phyloP scores from a whole-genome alignment of 2,113 vertebrate genomes.

The Papio anubis region DNA sequence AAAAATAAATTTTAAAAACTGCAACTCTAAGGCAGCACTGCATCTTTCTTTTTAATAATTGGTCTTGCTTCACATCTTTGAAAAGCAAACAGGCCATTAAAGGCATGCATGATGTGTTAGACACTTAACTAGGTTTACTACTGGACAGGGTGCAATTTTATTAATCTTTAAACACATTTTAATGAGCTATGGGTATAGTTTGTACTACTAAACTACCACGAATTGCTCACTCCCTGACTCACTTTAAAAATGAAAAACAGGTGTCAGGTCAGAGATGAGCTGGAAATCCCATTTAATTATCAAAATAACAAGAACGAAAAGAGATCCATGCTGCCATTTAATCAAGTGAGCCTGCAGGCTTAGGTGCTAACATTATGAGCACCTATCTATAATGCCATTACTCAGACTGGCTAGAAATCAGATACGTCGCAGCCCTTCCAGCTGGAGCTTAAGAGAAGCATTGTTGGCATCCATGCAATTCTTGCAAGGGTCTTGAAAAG shows the following conservation, averaged over 20 bases:
- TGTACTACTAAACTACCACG: conserved; percentile 35
- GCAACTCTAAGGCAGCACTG: conserved; percentile 57
- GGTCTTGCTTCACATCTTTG: conserved; percentile 31
- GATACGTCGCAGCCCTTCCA: conserved; percentile 42
- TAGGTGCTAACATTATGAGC: conserved; percentile 60
- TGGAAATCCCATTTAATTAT: conserved; percentile 59
- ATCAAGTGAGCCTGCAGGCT: background rate
- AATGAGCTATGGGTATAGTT: conserved; percentile 56
- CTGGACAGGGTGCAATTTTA: conserved; percentile 43
- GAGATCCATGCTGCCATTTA: background rate
- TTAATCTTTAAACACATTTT: conserved; percentile 58
- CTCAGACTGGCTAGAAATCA: conserved; percentile 53
- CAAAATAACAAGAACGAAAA: conserved; percentile 56
- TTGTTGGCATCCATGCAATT: background rate
- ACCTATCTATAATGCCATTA: conserved; percentile 52
- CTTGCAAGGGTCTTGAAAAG: conserved; percentile 26
- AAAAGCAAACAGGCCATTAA: conserved; percentile 42
- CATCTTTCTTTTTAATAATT: conserved; percentile 64
- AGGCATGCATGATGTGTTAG: conserved; percentile 12
- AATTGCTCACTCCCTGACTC: conserved; percentile 23
- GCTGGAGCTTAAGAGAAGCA: conserved; percentile 21
- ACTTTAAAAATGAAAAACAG: conserved; percentile 57
- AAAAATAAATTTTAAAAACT: conserved; percentile 62
- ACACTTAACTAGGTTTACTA: conserved; percentile 34
- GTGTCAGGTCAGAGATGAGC: conserved; percentile 41